These are phyloP conservation scores for Aegotheles bennettii DNA, from an alignment of 2,113 vertebrate genomes.

Conservation along the genomic window DNA sequence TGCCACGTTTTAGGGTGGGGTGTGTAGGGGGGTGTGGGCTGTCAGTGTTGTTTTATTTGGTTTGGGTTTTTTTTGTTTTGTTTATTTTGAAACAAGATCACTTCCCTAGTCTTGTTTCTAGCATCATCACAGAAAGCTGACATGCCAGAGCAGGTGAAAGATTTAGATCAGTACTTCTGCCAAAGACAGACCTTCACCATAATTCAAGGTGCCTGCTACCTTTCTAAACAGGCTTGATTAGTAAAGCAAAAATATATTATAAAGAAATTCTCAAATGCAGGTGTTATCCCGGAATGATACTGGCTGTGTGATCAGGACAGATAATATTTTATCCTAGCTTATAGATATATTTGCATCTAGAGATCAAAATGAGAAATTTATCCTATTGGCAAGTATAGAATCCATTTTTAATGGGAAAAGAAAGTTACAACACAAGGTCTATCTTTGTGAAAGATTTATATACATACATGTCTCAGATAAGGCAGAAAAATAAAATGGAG, in stretches of 20 bases:
- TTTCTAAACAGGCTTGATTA: constrained; percentile 46
- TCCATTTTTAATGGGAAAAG: constrained; percentile 32
- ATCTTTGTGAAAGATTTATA: constrained; percentile 11
- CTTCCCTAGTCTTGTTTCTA: background rate
- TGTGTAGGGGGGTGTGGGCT: no score
- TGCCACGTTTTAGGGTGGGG: background rate
- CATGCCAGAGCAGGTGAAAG: background rate
- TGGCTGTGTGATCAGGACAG: constrained; percentile 18
- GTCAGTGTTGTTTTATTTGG: no score
- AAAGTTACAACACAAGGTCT: background rate
- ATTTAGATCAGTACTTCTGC: background rate
- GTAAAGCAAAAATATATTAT: constrained; percentile 17
- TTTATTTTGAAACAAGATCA: background rate
- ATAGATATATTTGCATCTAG: constrained; percentile 38
- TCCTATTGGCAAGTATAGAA: constrained; percentile 37
- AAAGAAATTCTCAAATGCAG: constrained; percentile 18
- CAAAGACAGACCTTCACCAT: constrained; percentile 12
- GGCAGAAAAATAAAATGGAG: constrained; percentile 19
- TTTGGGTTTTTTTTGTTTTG: background rate
- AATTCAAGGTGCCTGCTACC: constrained; percentile 58
- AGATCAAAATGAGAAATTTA: constrained; percentile 64
- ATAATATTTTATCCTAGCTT: constrained; percentile 51
- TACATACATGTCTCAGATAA: background rate
- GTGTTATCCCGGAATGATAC: constrained; percentile 29
- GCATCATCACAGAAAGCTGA: background rate